Evolutionary conservation across 2,888 invertebrate species (phyloP).

Genomic region (Lysandra coridon): DNA sequence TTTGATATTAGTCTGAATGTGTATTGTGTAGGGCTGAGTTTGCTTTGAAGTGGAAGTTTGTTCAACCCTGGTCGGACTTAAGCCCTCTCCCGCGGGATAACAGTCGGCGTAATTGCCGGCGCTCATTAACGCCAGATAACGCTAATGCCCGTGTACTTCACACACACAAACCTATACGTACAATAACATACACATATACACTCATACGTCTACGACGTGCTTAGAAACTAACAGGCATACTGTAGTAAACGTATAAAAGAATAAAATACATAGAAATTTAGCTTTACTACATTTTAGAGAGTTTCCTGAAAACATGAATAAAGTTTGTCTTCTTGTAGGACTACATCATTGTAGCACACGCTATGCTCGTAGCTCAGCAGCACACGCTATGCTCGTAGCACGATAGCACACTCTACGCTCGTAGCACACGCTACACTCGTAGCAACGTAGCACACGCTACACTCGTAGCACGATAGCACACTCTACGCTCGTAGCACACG

Average conservation of each 20-base stretch:
- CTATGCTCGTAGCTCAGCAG: background rate
- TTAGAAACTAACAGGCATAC: background rate
- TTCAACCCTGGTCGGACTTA: background rate
- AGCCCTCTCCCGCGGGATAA: constrained; percentile 24
- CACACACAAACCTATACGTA: background rate
- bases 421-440: background rate
- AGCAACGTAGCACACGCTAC: background rate
- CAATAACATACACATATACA: background rate
- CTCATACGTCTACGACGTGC: background rate
- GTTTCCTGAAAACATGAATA: background rate
- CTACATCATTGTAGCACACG: background rate
- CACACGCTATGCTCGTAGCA: background rate
- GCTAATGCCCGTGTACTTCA: constrained; percentile 1
- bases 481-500: background rate
- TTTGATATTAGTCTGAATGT: background rate
- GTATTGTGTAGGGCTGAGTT: background rate
- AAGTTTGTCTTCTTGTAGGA: background rate
- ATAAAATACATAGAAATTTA: background rate
- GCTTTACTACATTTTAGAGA: background rate
- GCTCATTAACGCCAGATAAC: constrained; percentile 24
- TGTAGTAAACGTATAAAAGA: background rate
- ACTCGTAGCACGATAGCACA: background rate
- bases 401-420: background rate
- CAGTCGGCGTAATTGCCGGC: constrained; percentile 23
- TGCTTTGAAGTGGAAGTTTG: background rate